Evolutionary conservation across 1,140 invertebrate species (phyloP), one percentile per base, ranked within the genome.

Genomic region (Oreohelix idahoensis): DNA sequence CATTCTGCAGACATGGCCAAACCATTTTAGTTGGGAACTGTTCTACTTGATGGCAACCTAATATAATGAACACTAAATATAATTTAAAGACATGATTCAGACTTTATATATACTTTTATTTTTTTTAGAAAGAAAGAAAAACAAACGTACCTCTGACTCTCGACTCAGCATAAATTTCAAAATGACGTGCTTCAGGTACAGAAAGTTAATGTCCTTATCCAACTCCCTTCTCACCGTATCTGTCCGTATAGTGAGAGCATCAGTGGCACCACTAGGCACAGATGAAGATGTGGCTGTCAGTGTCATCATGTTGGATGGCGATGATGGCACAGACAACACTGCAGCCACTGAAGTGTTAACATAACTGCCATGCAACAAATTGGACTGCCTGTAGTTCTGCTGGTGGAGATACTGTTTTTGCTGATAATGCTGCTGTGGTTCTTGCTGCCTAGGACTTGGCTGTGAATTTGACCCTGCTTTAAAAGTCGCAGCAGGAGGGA

Each of bases 151-250:
- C 94, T 98, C 95, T 85, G 95, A 94, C 90, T 96, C 97, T 87
- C 96, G 94, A 89, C 96, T 96, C 0, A 97, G 97, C 86, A 98
- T 93, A 92, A 98, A 98, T 90, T 97, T 97, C 10, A 98, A 95
- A 77, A 98, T 95, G 81, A 98, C 97, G 92, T 98, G 97, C 90
- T 97, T 98, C 79, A 98, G 93, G 93, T 98, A 98, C 90, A 96
- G 95, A 88, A 96, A 95, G 92, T 96, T 97, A 66, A 97, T 85
- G 71, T 92, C 91, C 69, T 90, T 95, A 87, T 96, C 96, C 39
- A 91, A 76, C 32, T 84, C 85, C 36, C 80, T 51, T 70, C 73
- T 78, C 35, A 83, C 79, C 1, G 49, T 74, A 4, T 32, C 51
- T 45, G 58, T 73, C 38, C 49, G 81, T 38, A 63, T 42, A 1